phyloP scores from a whole-genome alignment of 2,113 vertebrate genomes.

The Vulpes vulpes region DNA sequence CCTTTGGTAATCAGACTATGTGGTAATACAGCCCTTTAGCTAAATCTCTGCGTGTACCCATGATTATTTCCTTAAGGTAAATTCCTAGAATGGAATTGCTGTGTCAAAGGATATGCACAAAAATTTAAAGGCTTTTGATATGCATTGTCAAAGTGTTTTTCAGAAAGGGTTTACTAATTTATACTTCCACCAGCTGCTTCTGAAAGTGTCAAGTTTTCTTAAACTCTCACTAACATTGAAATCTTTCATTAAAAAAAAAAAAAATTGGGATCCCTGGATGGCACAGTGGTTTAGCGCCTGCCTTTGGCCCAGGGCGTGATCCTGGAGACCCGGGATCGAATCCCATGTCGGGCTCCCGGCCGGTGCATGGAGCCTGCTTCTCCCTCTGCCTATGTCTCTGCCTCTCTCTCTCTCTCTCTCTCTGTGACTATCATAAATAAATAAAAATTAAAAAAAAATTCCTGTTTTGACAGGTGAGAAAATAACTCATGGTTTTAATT shows the following conservation, averaged over 20 bases:
- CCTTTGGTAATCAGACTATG: not conserved
- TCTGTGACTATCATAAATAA: no score
- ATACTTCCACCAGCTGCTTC: not conserved
- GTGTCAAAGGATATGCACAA: not conserved
- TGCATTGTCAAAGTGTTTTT: not conserved
- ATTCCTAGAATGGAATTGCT: slow-evolving; percentile 2
- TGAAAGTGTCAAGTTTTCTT: slow-evolving; percentile 29
- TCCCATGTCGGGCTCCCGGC: no score
- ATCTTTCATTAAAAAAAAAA: slow-evolving; percentile 2
- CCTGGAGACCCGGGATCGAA: no score
- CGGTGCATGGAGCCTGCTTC: no score
- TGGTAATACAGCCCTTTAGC: not conserved
- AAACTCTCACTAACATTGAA: slow-evolving; percentile 3
- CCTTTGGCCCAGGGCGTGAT: no score
- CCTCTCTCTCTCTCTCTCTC: no score
- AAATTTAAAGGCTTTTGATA: slow-evolving; percentile 56
- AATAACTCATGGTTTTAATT: slow-evolving; percentile 21
- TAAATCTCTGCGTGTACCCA: not conserved
- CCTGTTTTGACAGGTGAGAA: slow-evolving; percentile 38
- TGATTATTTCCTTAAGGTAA: slow-evolving; percentile 25
- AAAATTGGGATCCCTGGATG: not conserved
- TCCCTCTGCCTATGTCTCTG: no score
- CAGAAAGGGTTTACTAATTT: slow-evolving; percentile 53
- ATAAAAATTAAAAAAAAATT: not conserved
- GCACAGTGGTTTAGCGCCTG: no score